Base-by-base conservation (phyloP, 2,113 vertebrate species). In the Ibidorhyncha struthersii region DNA sequence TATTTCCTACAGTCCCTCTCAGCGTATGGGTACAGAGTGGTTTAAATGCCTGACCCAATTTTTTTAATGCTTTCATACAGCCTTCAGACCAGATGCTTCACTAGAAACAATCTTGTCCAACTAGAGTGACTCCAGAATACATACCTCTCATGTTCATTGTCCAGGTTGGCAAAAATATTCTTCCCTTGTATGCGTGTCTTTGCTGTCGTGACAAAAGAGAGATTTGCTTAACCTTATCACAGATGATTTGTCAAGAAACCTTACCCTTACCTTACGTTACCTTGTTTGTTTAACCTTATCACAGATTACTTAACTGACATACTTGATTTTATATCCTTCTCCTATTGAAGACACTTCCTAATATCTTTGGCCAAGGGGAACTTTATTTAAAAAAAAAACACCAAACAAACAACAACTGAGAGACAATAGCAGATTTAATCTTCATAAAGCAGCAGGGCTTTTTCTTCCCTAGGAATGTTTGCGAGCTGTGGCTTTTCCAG, bases 191-290 rank as follows among this genome's bases (percentile, higher is more conserved):
- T 65, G 47, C 5, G 5, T 83, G 9, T 43, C 85, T 92, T 76
- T 95, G 55, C 84, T 89, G 56, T 69, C 55, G 71, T 96, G 82
- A 69, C 74, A 70, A 56, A 62, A 61, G 84, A 52, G 82, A 86
- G 40, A 65, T 96, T 95, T 96, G 25, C 47, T 95, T 96, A 95
- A 86, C 93, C 90, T 96, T 96, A 82, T 86, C 87, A 73, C 21
- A 77, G 61, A 53, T 80, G 78, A 85, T 65, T 86, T 95, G 26
- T 94, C 71, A 88, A 80, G 79, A 89, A 96, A 73, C 62, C 36
- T 92, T 72, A 43, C 40, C 27, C 34, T 77, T 36, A 63, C 69
- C 76, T 93, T 45, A 43, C 14, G 19, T 65, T 61, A 61, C 56
- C n/a, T 82, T 93, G 66, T 96, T 96, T 97, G 82, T 83, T 82